These are phyloP conservation scores for Aramus guarauna DNA, from an alignment of 2,113 vertebrate species.

Conservation along the genomic window DNA sequence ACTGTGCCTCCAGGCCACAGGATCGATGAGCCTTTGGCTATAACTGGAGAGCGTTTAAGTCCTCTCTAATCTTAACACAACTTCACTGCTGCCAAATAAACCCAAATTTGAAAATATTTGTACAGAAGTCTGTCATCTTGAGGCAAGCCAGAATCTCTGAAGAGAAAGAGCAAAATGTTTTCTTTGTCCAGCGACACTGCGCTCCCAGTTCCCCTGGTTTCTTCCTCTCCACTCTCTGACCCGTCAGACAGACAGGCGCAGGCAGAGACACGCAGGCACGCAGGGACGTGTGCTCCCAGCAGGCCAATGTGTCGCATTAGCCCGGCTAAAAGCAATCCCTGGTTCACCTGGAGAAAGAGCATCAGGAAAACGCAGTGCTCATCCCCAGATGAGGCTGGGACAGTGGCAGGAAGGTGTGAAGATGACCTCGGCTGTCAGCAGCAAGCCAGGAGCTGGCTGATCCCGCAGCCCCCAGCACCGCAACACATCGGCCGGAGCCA, in stretches of 20 bases:
- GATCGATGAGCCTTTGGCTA: neutral
- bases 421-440: neutral
- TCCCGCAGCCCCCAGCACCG: accelerated
- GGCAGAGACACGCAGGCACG: neutral
- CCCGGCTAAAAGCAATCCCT: neutral
- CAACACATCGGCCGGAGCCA: accelerated
- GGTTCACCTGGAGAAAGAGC: neutral
- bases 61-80: neutral
- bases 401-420: neutral
- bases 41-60: neutral
- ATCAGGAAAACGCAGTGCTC: accelerated
- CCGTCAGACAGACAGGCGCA: neutral
- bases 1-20: neutral
- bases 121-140: too few species aligned
- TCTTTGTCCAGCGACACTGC: neutral
- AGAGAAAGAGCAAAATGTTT: neutral
- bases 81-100: neutral
- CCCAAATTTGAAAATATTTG: neutral
- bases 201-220: neutral
- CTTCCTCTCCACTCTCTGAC: neutral
- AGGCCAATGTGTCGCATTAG: neutral
- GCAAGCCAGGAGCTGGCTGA: neutral
- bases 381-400: accelerated
- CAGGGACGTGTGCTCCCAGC: neutral
- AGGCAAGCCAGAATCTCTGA: neutral